Evolutionary conservation across 2,797 vertebrate species (phyloP).

Genomic region (Echiichthys vipera): DNA sequence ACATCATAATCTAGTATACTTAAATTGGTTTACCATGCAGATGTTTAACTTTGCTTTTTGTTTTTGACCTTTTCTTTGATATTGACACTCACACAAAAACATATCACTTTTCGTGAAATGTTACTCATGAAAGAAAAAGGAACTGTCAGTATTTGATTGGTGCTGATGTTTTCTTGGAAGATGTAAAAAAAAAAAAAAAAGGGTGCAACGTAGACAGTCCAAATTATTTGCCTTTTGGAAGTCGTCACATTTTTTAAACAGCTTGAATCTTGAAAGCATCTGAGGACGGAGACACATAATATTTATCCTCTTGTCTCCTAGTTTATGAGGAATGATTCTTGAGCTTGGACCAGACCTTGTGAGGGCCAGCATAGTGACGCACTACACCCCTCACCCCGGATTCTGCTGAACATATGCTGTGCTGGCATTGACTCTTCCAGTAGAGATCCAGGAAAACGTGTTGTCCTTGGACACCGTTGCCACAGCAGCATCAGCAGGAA

Average conservation of each 20-base stretch:
- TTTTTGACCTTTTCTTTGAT: background rate
- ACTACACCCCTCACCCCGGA: constrained; percentile 28
- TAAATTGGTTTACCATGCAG: background rate
- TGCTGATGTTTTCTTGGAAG: too few species aligned
- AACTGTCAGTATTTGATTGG: constrained; percentile 19
- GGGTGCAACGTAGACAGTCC: background rate
- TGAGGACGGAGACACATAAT: constrained; percentile 33
- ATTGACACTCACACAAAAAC: background rate
- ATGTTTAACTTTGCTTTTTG: constrained; percentile 1
- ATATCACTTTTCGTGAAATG: too few species aligned
- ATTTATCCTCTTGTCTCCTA: constrained; percentile 56
- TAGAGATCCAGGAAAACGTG: constrained; percentile 65
- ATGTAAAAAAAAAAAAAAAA: background rate
- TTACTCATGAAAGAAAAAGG: constrained; percentile 3
- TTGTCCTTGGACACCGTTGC: constrained; percentile 83
- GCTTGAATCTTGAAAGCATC: constrained; percentile 24
- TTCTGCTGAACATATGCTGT: constrained; percentile 68
- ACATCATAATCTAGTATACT: background rate
- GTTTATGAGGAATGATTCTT: constrained; percentile 57
- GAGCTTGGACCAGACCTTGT: constrained; percentile 37
- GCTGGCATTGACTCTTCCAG: constrained; percentile 59
- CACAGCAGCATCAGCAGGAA: constrained; percentile 79
- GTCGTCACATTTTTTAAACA: constrained; percentile 24
- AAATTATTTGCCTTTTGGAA: constrained; percentile 19
- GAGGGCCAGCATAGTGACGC: constrained; percentile 53